phyloP scores from a whole-genome alignment of 1,140 invertebrate genomes.

The Drosophila tristis region DNA sequence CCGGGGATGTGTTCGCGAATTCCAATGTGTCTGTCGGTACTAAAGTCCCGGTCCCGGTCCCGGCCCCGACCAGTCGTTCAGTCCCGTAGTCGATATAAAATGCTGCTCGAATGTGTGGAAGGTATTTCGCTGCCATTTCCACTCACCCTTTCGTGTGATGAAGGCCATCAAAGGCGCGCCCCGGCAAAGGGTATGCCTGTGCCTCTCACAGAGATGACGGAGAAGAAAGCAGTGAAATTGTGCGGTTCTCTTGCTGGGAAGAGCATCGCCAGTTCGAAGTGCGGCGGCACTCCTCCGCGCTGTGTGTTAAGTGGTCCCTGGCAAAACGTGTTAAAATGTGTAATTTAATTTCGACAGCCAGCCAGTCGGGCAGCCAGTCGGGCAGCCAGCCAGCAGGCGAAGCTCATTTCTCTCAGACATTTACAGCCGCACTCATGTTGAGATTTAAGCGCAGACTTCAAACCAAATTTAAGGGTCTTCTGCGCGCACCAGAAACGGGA shows the following conservation, averaged over 20 bases:
- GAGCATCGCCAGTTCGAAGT: neutral
- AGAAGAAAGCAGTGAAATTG: neutral
- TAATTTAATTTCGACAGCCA: constrained; percentile 57
- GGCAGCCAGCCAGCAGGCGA: constrained; percentile 6
- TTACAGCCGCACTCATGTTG: constrained; percentile 32
- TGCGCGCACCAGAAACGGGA: constrained; percentile 14
- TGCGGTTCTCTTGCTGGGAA: neutral
- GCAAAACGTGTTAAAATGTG: constrained; percentile 62
- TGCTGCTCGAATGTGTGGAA: constrained; percentile 34
- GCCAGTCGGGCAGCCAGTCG: no score
- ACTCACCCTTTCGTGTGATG: constrained; percentile 34
- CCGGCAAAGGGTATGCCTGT: no score
- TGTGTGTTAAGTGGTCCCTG: constrained; percentile 50
- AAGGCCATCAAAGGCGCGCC: constrained; percentile 22
- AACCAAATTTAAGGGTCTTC: constrained; percentile 38
- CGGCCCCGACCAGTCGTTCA: neutral
- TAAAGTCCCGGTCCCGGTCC: neutral
- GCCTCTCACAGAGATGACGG: neutral
- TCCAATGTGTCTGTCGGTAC: constrained; percentile 59
- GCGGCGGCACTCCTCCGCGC: neutral
- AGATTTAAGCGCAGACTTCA: constrained; percentile 36
- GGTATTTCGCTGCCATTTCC: constrained; percentile 35
- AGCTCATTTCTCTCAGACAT: constrained; percentile 37
- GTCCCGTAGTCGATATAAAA: constrained; percentile 48
- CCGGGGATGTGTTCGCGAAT: constrained; percentile 35